Conservation (phyloP, 2,113 vertebrate species). For the pig (Sus scrofa) region DNA sequence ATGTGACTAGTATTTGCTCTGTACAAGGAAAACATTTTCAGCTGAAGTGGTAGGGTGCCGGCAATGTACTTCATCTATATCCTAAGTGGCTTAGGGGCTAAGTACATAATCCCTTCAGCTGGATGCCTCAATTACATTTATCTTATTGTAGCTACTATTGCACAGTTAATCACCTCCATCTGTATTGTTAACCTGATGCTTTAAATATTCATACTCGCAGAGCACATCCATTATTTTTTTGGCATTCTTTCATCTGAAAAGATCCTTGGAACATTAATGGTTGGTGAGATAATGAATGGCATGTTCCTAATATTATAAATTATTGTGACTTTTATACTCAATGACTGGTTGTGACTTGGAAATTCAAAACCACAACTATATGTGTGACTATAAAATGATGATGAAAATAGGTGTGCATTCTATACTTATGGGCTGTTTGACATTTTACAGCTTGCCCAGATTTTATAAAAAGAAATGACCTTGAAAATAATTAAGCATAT, state of each 20-base stretch:
- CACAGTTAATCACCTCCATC: constrained; percentile 50
- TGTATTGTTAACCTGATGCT: constrained; percentile 13
- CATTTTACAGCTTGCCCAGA: constrained; percentile 72
- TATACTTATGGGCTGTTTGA: constrained; percentile 62
- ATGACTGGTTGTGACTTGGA: constrained; percentile 35
- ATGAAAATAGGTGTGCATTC: constrained; percentile 60
- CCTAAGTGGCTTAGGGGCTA: constrained; percentile 7
- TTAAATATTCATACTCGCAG: constrained; percentile 51
- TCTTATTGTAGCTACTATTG: not conserved
- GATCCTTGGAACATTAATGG: constrained; percentile 16
- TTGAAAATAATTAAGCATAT: constrained; percentile 79
- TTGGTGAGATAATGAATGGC: constrained; percentile 27
- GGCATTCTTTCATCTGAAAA: constrained; percentile 69
- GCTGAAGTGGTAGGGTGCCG: not conserved
- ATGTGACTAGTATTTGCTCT: not conserved
- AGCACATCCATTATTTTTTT: constrained; percentile 42
- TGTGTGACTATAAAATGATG: constrained; percentile 66
- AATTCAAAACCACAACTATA: constrained; percentile 60
- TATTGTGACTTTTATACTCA: constrained; percentile 55
- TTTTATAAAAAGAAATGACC: constrained; percentile 74
- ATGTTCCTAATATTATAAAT: not conserved
- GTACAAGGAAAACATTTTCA: constrained; percentile 14
- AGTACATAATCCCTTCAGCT: constrained; percentile 5
- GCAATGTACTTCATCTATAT: not conserved
- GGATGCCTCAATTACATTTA: not conserved